These are phyloP conservation scores for Drosophila lacteicornis DNA, from an alignment of 1,140 invertebrate genomes.

Conservation along the genomic window DNA sequence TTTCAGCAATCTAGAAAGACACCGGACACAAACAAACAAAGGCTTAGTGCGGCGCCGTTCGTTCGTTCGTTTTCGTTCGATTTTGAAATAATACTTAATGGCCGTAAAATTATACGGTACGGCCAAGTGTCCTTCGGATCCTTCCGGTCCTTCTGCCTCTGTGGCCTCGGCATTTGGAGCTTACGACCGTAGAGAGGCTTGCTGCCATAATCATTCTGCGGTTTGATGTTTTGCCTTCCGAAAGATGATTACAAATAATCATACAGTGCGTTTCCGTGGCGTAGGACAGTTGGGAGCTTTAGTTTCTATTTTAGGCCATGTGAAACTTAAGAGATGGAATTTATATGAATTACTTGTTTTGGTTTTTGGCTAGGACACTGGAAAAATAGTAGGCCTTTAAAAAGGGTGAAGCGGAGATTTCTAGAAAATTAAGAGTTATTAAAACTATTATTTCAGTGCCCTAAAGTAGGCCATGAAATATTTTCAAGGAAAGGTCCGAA, in stretches of 20 bases:
- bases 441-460: too few relatives aligned
- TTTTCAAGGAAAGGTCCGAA: too few relatives aligned
- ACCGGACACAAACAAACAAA: slow-evolving; percentile 70
- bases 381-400: background rate
- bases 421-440: background rate
- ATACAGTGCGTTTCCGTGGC: slow-evolving; percentile 8
- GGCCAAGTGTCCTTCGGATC: slow-evolving; percentile 55
- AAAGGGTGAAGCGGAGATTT: background rate
- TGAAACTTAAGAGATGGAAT: background rate
- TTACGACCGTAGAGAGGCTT: slow-evolving; percentile 38
- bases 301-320: background rate
- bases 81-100: slow-evolving; percentile 83
- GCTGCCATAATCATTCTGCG: slow-evolving; percentile 53
- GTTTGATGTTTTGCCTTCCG: slow-evolving; percentile 44
- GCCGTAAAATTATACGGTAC: slow-evolving; percentile 79
- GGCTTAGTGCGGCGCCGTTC: slow-evolving; percentile 45
- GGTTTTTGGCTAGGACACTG: background rate
- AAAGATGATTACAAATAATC: slow-evolving; percentile 51
- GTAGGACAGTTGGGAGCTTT: background rate
- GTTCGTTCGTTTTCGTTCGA: slow-evolving; percentile 67
- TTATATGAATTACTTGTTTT: background rate
- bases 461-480: too few relatives aligned
- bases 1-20: slow-evolving; percentile 64
- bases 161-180: slow-evolving; percentile 26
- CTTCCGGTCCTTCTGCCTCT: slow-evolving; percentile 29